These are phyloP conservation scores for Lepisosteus oculatus DNA, from an alignment of 2,113 vertebrate species.

Conservation along the genomic window DNA sequence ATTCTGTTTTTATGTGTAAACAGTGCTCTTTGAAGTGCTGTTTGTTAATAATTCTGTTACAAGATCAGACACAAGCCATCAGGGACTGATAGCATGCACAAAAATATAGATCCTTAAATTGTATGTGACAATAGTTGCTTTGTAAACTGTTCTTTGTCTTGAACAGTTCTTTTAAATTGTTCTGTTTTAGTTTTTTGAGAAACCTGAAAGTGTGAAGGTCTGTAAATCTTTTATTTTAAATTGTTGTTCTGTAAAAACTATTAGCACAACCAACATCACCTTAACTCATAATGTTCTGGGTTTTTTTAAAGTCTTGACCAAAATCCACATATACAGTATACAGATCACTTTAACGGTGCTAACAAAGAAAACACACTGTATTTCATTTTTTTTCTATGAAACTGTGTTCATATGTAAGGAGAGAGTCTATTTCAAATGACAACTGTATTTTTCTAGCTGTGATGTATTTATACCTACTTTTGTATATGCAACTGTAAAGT, in stretches of 20 bases:
- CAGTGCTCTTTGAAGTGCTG: no score
- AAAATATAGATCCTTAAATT: no score
- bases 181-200: neutral
- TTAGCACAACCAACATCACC: conserved; percentile 41
- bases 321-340: conserved; percentile 32
- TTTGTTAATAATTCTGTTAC: no score
- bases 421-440: conserved; percentile 79
- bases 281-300: conserved; percentile 54
- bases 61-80: no score
- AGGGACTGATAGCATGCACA: no score
- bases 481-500: conserved; percentile 81
- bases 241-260: conserved; percentile 54
- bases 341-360: conserved; percentile 67
- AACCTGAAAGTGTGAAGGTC: conserved; percentile 23
- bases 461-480: conserved; percentile 91
- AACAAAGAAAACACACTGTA: conserved; percentile 44
- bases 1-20: no score
- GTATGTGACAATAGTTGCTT: no score
- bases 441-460: conserved; percentile 91
- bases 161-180: neutral
- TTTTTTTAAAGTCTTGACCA: conserved; percentile 46
- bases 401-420: conserved; percentile 77
- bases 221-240: conserved; percentile 40
- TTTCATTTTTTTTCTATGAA: conserved; percentile 68
- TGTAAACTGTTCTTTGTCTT: no score